A percentile compares a stretch with the other conserved stretches of the same genome.
These are phyloP conservation scores for Centruroides sculpturatus DNA, from an alignment of 1,140 invertebrate species.

Conservation along the genomic window DNA sequence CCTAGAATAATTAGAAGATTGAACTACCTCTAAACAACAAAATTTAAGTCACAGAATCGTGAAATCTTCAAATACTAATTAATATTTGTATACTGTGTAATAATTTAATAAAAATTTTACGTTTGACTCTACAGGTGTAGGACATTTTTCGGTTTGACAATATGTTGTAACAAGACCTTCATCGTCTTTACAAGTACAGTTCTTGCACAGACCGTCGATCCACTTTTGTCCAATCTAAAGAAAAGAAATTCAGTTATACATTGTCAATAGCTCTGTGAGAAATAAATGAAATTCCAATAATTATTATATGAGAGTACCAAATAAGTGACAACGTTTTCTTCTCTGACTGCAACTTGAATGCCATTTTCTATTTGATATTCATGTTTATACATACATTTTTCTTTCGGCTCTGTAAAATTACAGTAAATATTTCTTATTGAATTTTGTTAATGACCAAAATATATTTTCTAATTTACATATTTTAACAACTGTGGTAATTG, in stretches of 20 bases:
- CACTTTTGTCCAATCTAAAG: constrained; percentile 9
- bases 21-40: too few relatives aligned
- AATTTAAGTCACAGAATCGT: too few relatives aligned
- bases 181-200: constrained; percentile 4
- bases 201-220: constrained; percentile 14
- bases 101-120: too few relatives aligned
- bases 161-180: background rate
- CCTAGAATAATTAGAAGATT: too few relatives aligned
- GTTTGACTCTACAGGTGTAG: background rate
- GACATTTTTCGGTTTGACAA: constrained; percentile 9
- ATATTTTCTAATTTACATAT: too few relatives aligned
- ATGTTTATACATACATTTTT: background rate
- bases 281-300: too few relatives aligned
- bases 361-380: background rate
- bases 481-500: too few relatives aligned
- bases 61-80: too few relatives aligned
- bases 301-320: background rate
- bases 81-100: too few relatives aligned
- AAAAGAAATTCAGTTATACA: background rate
- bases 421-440: too few relatives aligned
- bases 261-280: too few relatives aligned
- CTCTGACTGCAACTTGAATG: background rate
- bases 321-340: background rate
- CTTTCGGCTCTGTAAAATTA: background rate
- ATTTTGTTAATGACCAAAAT: too few relatives aligned